A percentile compares a stretch with the other conserved stretches of the same genome.
phyloP scores from a whole-genome alignment of 2,888 invertebrate genomes.

The Acronicta leporina region DNA sequence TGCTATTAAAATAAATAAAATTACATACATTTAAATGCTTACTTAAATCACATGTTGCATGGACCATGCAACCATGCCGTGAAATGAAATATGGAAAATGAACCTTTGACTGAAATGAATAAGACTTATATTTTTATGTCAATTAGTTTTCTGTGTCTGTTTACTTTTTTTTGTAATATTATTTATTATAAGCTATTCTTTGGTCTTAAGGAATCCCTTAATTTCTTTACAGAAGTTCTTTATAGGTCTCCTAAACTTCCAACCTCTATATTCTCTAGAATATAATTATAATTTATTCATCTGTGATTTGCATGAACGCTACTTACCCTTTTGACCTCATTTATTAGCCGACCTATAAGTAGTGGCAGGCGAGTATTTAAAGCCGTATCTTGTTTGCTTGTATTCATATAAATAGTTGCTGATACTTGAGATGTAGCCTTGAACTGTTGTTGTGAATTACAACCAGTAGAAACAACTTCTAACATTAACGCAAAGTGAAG shows the following conservation, averaged over 20 bases:
- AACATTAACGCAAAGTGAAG: conserved; percentile 4
- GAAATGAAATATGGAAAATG: conserved; percentile 21
- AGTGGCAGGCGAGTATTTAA: conserved; percentile 9
- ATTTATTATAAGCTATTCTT: conserved; percentile 36
- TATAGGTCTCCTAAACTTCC: neutral
- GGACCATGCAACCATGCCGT: neutral
- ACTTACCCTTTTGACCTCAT: conserved; percentile 22
- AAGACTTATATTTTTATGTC: conserved; percentile 26
- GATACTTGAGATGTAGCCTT: conserved; percentile 14
- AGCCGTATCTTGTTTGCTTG: conserved; percentile 19
- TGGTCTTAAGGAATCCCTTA: conserved; percentile 8
- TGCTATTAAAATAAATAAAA: conserved; percentile 71
- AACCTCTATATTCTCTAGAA: neutral
- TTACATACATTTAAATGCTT: conserved; percentile 65
- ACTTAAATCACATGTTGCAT: conserved; percentile 50
- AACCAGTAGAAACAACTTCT: conserved; percentile 1
- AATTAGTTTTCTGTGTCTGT: neutral
- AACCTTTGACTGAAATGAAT: neutral
- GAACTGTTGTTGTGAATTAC: conserved; percentile 6
- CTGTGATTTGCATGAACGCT: conserved; percentile 5
- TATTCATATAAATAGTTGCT: conserved; percentile 4
- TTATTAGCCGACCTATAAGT: conserved; percentile 24
- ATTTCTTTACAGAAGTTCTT: conserved; percentile 1
- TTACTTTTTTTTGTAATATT: conserved; percentile 26
- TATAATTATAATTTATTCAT: conserved; percentile 35